Evolutionary conservation across 2,888 invertebrate species (phyloP).

Genomic region (Drosophila peninsularis): DNA sequence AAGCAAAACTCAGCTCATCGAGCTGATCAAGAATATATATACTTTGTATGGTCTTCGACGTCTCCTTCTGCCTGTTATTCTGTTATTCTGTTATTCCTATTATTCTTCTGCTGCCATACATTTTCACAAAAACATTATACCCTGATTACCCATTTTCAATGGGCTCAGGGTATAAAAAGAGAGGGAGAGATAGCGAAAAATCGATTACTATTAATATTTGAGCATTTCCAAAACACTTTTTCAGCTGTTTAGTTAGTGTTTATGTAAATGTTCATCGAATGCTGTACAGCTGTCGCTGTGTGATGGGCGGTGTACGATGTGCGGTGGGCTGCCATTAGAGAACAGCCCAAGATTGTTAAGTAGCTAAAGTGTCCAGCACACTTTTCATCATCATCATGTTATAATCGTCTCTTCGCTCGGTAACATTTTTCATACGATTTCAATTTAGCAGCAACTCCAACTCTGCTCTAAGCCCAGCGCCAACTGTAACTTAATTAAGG

Average conservation of each 20-base stretch:
- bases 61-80: too few species aligned
- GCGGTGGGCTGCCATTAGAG: conserved; percentile 3
- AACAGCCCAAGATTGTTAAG: neutral
- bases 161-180: too few species aligned
- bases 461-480: conserved; percentile 2
- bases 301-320: neutral
- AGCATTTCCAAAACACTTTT: neutral
- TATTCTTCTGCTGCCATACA: too few species aligned
- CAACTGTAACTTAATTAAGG: conserved; percentile 64
- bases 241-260: neutral
- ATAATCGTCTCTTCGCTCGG: conserved; percentile 8
- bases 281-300: neutral
- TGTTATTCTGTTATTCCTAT: too few species aligned
- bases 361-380: neutral
- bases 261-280: neutral
- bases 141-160: too few species aligned
- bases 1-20: too few species aligned
- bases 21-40: too few species aligned
- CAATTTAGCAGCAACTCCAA: conserved; percentile 24
- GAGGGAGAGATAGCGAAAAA: too few species aligned
- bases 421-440: conserved; percentile 35
- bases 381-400: conserved; percentile 14
- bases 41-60: too few species aligned
- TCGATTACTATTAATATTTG: neutral
- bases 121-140: too few species aligned